These are phyloP conservation scores for Rhinoraja longicauda DNA, from an alignment of 2,797 vertebrate genomes.

Conservation along the genomic window DNA sequence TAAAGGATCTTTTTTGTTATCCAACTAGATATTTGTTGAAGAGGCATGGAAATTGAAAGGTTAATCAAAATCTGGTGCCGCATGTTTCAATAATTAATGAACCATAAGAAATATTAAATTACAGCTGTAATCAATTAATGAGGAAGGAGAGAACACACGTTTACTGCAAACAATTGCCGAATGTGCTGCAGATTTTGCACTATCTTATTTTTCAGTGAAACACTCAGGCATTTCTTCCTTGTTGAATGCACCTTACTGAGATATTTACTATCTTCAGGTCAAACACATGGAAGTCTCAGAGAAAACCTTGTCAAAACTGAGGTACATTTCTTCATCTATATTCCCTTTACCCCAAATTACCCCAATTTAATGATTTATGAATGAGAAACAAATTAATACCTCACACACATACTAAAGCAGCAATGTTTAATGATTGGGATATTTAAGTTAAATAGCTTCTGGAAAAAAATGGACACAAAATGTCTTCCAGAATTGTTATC, in stretches of 20 bases:
- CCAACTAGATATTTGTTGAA: conserved; percentile 17
- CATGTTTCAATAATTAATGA: conserved; percentile 38
- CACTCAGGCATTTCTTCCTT: neutral
- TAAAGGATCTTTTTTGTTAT: neutral
- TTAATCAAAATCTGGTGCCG: conserved; percentile 32
- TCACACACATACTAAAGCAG: neutral
- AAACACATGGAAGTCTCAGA: neutral
- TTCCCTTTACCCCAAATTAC: neutral
- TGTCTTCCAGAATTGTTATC: neutral
- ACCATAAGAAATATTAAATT: conserved; percentile 35
- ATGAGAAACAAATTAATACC: neutral
- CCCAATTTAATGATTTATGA: neutral
- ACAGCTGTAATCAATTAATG: conserved; percentile 37
- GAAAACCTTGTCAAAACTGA: neutral
- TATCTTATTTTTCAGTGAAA: neutral
- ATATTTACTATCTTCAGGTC: neutral
- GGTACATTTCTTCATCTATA: neutral
- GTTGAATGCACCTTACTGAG: neutral
- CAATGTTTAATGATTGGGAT: neutral
- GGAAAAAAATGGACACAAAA: neutral
- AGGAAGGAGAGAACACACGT: neutral
- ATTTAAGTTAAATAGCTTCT: neutral
- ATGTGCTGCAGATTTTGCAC: neutral
- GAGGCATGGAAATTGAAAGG: conserved; percentile 20
- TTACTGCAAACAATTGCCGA: neutral